phyloP scores from a whole-genome alignment of 2,888 invertebrate species.

The Phania funesta region DNA sequence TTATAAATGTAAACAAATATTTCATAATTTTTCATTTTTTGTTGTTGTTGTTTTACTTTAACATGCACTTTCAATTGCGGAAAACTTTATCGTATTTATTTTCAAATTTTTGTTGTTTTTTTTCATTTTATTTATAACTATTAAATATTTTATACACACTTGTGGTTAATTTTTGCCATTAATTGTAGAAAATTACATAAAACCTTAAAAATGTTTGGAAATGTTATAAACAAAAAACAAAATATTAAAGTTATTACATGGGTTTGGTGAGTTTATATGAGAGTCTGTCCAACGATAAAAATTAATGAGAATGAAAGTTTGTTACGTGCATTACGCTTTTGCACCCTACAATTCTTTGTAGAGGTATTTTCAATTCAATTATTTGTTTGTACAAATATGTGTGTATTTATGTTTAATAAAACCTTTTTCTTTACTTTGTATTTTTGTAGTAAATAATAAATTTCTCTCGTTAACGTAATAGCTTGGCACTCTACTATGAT shows the following conservation, averaged over 20 bases:
- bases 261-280: slow-evolving; percentile 26
- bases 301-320: slow-evolving; percentile 48
- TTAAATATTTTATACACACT: slow-evolving; percentile 10
- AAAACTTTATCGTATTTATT: slow-evolving; percentile 12
- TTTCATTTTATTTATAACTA: slow-evolving; percentile 29
- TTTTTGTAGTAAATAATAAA: no score
- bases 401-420: no score
- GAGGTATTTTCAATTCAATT: no score
- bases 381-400: no score
- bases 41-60: slow-evolving; percentile 10
- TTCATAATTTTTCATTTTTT: slow-evolving; percentile 11
- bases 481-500: no score
- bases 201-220: slow-evolving; percentile 26
- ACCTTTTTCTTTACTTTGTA: no score
- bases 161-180: slow-evolving; percentile 7
- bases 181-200: slow-evolving; percentile 55
- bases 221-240: slow-evolving; percentile 1
- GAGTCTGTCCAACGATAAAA: slow-evolving; percentile 29
- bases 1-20: slow-evolving; percentile 30
- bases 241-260: slow-evolving; percentile 22
- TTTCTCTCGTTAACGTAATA: no score
- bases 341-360: background rate
- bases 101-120: slow-evolving; percentile 7
- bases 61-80: slow-evolving; percentile 56
- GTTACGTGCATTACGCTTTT: slow-evolving; percentile 13